These are phyloP conservation scores for Dromococcyx pavoninus DNA, from an alignment of 2,797 vertebrate genomes.

Conservation along the genomic window DNA sequence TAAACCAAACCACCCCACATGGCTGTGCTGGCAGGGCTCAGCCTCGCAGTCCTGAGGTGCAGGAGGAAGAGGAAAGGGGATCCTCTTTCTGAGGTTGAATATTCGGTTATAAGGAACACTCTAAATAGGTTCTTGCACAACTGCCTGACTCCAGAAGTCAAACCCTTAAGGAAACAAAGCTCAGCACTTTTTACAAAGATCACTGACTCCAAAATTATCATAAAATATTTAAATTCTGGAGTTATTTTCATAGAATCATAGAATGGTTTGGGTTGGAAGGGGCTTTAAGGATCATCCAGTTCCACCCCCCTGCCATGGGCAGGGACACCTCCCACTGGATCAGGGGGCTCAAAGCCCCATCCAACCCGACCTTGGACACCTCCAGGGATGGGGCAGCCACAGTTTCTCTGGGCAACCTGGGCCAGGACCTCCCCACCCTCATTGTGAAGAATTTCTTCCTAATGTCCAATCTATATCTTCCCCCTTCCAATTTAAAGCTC, in stretches of 20 bases:
- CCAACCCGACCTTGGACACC: too few relatives aligned
- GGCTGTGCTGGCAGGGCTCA: background rate
- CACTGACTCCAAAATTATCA: background rate
- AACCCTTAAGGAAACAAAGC: background rate
- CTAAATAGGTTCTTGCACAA: background rate
- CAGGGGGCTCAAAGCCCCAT: too few relatives aligned
- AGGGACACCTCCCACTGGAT: too few relatives aligned
- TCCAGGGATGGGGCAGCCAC: too few relatives aligned
- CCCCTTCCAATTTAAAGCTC: too few relatives aligned
- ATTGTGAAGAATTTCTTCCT: too few relatives aligned
- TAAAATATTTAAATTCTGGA: background rate
- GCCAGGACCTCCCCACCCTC: too few relatives aligned
- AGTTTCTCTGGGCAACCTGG: too few relatives aligned
- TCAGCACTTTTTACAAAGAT: background rate
- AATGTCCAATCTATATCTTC: too few relatives aligned
- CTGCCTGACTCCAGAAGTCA: background rate
- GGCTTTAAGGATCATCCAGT: too few relatives aligned
- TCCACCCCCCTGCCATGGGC: too few relatives aligned
- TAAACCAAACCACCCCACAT: background rate
- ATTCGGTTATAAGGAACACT: background rate
- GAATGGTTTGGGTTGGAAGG: too few relatives aligned
- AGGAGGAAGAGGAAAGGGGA: background rate
- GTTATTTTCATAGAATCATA: background rate
- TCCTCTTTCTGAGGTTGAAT: background rate
- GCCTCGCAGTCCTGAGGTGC: rapidly evolving